A percentile compares a stretch with the other conserved stretches of the same genome.
Conservation (phyloP, 2,888 invertebrate genomes). For the Habrosyne pyritoides region DNA sequence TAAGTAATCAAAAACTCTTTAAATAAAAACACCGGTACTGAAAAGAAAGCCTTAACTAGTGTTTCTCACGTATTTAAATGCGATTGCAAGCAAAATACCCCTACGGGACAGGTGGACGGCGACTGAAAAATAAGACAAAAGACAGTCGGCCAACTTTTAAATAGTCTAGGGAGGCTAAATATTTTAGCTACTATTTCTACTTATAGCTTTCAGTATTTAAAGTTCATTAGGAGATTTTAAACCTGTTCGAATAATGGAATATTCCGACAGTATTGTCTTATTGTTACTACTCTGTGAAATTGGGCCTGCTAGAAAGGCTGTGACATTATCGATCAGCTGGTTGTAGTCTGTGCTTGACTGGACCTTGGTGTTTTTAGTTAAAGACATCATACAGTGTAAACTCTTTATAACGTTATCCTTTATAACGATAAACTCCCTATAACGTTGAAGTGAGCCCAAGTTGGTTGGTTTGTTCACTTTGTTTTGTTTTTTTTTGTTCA, state of each 20-base stretch:
- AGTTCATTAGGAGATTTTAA: constrained; percentile 11
- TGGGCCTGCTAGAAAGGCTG: not conserved
- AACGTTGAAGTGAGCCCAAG: too few species aligned
- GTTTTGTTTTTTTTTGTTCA: too few species aligned
- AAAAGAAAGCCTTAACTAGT: not conserved
- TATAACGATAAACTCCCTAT: too few species aligned
- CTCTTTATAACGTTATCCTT: too few species aligned
- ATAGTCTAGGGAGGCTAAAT: constrained; percentile 11
- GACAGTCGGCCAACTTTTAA: constrained; percentile 9
- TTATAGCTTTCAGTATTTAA: constrained; percentile 10
- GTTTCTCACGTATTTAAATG: constrained; percentile 15
- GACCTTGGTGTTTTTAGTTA: not conserved
- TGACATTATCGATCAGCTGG: not conserved
- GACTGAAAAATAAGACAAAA: constrained; percentile 15
- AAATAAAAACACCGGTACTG: not conserved
- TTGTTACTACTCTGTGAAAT: not conserved
- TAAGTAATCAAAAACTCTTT: not conserved
- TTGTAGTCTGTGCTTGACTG: constrained; percentile 1
- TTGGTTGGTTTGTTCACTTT: too few species aligned
- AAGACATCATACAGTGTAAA: too few species aligned
- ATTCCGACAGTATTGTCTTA: not conserved
- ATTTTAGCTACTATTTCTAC: constrained; percentile 3
- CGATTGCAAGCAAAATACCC: constrained; percentile 14
- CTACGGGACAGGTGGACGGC: constrained; percentile 14
- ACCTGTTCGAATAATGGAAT: not conserved